A percentile compares a stretch with the other conserved stretches of the same genome.
Evolutionary conservation across 2,888 invertebrate genomes (phyloP).

Genomic region (Rhodophaea formosa): DNA sequence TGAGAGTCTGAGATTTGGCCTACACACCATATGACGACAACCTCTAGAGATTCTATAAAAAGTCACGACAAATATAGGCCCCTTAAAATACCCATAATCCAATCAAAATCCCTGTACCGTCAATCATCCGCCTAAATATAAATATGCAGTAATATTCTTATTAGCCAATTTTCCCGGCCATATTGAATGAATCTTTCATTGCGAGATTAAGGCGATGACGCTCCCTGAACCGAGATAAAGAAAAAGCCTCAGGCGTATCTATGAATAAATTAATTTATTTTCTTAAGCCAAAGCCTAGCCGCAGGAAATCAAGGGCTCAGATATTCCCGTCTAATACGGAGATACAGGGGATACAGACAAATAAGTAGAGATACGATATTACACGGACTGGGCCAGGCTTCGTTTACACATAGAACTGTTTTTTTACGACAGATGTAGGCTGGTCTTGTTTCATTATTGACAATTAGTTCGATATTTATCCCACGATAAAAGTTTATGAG

Average conservation of each 20-base stretch:
- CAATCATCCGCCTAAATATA: not conserved
- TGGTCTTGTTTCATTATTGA: too few relatives aligned
- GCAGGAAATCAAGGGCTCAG: conserved; percentile 17
- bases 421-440: too few relatives aligned
- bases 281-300: conserved; percentile 21
- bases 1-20: too few relatives aligned
- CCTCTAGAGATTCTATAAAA: too few relatives aligned
- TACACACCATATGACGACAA: too few relatives aligned
- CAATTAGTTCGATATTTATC: too few relatives aligned
- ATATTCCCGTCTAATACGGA: conserved; percentile 16
- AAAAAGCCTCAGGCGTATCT: conserved; percentile 18
- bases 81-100: too few relatives aligned
- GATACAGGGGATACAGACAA: too few relatives aligned
- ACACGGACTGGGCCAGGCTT: not conserved
- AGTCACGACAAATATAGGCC: too few relatives aligned
- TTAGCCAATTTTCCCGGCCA: conserved; percentile 10
- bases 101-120: not conserved
- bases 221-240: conserved; percentile 13
- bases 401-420: too few relatives aligned
- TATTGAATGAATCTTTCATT: conserved; percentile 17
- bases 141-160: not conserved
- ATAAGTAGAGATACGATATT: not conserved
- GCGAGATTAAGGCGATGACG: conserved; percentile 12
- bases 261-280: conserved; percentile 22
- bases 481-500: too few relatives aligned